Evolutionary conservation across 1,140 invertebrate genomes (phyloP), one percentile per base, ranked within the genome.

Genomic region (Drosophila ogumai): DNA sequence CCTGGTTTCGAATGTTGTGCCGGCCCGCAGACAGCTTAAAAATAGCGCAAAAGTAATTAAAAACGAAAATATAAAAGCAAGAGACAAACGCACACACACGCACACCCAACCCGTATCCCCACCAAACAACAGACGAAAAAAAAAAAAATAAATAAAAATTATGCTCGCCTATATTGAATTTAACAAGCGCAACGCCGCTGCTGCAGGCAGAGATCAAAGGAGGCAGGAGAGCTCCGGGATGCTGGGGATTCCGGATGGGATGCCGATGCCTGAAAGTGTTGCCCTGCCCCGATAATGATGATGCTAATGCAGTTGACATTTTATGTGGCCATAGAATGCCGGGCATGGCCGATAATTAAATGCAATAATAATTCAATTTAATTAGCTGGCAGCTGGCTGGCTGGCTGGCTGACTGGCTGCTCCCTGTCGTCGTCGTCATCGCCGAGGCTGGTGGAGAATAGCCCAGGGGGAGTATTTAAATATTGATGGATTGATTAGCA

Each of bases 41-140:
- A 88, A 88, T 88, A 88, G 85, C 85, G 81, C 81, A 88, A 90
- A 81, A 88, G 85, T 90, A 88, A 88, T 88, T 88, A 88, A 88
- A 88, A 84, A 85, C 64, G 61, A 78, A 88, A 80, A 84, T 85
- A 84, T 76, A 81, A 79, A 84, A 72, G 72, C 81, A 60, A 56
- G 36, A 59, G 66, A 68, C 55, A 75, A 68, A 82, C 71, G 50
- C 81, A 76, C 43, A 57, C 44, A 31, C 54, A 47, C 9, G 36
- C 57, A n/a, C 12, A 36, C 32, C 41, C 22, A 52, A 13, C 40
- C 19, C 34, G 36, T 38, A 41, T 46, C 61, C 46, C 58, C 58
- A 79, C 75, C 79, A 86, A 79, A 64, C 49, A 52, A 34, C 17
- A 36, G 32, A 58, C 36, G 75, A 60, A 0, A 61, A 59, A 61